Percentiles rank a stretch among this genome's conserved stretches.
phyloP scores from a whole-genome alignment of 2,113 vertebrate species.

The Athene cunicularia region DNA sequence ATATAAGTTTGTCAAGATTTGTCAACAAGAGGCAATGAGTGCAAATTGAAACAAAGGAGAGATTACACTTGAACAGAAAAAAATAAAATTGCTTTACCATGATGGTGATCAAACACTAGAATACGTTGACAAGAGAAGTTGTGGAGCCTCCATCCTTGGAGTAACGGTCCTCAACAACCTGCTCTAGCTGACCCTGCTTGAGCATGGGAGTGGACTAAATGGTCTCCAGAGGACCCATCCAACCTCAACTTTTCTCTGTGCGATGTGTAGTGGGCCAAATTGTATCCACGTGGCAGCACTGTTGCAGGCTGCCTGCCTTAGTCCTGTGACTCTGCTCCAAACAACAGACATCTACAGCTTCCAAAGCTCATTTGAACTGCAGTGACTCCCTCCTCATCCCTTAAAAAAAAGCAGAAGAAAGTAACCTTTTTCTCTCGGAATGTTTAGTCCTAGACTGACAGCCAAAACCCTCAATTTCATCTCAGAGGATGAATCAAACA shows the following conservation, averaged over 20 bases:
- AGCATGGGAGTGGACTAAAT: neutral
- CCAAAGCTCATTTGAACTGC: neutral
- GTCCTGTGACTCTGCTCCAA: neutral
- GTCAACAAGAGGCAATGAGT: neutral
- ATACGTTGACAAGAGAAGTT: rapidly evolving
- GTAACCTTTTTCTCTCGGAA: neutral
- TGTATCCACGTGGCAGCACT: rapidly evolving
- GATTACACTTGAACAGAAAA: neutral
- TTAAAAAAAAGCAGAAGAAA: neutral
- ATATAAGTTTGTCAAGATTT: neutral
- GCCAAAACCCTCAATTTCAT: neutral
- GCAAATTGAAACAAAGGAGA: neutral
- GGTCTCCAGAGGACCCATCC: neutral
- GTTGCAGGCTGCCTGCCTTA: neutral
- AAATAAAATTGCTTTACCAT: neutral
- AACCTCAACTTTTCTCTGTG: neutral
- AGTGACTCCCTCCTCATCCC: neutral
- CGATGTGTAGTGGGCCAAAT: neutral
- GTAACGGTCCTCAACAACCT: neutral
- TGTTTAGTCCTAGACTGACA: neutral
- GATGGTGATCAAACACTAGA: neutral
- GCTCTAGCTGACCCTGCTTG: neutral
- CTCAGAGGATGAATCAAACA: neutral
- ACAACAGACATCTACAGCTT: neutral
- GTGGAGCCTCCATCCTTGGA: neutral